Percentiles rank a stretch among this genome's conserved stretches.
Conservation (phyloP, 2,888 invertebrate species). For the Noctua comes region DNA sequence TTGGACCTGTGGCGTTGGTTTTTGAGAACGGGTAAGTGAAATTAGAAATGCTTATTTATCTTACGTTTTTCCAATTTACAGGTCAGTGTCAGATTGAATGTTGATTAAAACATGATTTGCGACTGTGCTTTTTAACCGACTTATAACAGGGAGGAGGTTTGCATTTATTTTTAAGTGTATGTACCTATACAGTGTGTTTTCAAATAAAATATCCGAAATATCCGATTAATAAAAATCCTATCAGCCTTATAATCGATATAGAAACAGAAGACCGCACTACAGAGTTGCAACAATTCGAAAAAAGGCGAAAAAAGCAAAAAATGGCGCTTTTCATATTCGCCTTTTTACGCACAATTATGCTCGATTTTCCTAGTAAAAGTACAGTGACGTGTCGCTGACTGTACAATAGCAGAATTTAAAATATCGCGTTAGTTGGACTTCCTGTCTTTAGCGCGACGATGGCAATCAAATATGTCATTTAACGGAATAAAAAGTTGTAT, state of each 20-base stretch:
- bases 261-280: background rate
- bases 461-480: background rate
- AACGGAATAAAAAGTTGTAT: conserved; percentile 19
- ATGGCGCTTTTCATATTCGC: background rate
- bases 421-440: background rate
- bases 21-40: conserved; percentile 36
- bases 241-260: background rate
- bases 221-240: too few species aligned
- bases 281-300: background rate
- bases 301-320: background rate
- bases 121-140: too few species aligned
- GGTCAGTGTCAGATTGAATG: too few species aligned
- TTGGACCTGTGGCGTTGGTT: background rate
- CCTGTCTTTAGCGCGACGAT: background rate
- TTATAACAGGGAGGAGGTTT: too few species aligned
- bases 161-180: too few species aligned
- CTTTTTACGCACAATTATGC: too few species aligned
- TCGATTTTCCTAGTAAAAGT: background rate
- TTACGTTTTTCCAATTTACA: too few species aligned
- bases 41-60: background rate
- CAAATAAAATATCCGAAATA: too few species aligned
- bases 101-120: too few species aligned
- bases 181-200: too few species aligned
- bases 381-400: background rate
- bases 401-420: background rate